phyloP scores from a whole-genome alignment of 2,113 vertebrate genomes.

The Esox niger region DNA sequence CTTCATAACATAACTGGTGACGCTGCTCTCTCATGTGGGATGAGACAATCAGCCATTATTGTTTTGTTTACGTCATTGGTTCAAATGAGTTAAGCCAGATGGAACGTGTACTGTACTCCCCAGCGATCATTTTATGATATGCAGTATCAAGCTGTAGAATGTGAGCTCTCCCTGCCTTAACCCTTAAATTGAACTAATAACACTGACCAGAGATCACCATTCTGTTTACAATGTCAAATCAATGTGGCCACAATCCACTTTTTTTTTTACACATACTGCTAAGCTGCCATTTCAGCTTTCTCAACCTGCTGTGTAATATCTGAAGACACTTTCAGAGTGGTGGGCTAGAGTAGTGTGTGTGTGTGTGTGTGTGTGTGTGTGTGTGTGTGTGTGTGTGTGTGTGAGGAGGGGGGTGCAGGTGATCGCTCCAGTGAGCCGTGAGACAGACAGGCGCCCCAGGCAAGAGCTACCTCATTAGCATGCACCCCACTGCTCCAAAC shows the following conservation, averaged over 20 bases:
- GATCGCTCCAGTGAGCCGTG: conserved; percentile 10
- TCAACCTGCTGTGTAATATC: background rate
- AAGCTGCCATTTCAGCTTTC: background rate
- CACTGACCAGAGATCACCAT: background rate
- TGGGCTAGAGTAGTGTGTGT: conserved; percentile 3
- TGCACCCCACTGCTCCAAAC: background rate
- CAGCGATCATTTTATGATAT: too few relatives aligned
- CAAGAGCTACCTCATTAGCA: background rate
- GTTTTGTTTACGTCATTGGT: too few relatives aligned
- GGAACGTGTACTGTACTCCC: background rate
- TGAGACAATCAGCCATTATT: too few relatives aligned
- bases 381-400: background rate
- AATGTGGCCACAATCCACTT: background rate
- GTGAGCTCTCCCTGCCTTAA: background rate
- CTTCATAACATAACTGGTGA: too few relatives aligned
- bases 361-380: background rate
- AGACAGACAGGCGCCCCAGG: conserved; percentile 15
- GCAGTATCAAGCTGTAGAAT: background rate
- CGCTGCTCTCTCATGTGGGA: too few relatives aligned
- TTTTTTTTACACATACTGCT: background rate
- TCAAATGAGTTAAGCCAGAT: too few relatives aligned
- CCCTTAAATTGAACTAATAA: background rate
- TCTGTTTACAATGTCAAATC: background rate
- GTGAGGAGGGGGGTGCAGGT: background rate
- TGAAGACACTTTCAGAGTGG: too few relatives aligned